Evolutionary conservation across 2,797 vertebrate species (phyloP), one percentile per base, ranked within the genome.

Genomic region (Anableps anableps): DNA sequence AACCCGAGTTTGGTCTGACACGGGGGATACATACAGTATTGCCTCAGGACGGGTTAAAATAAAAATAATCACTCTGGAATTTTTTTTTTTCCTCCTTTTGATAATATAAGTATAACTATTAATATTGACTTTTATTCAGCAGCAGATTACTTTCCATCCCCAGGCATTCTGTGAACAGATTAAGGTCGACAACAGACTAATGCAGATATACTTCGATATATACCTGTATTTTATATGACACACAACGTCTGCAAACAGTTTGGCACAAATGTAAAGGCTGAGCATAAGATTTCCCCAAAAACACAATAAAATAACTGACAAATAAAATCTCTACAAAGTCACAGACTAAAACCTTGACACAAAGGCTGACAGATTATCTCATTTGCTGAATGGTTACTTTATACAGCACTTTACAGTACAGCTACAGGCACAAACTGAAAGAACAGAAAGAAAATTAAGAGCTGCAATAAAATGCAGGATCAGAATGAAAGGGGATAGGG

Each of bases 211-310:
- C 83, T 85, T 79, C 68, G 72, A 88, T 88, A 85, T 88, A 90
- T 86, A 92, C 88, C 89, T 89, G 91, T 79, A 73, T 82, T 84
- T 81, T 85, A 78, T 84, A 85, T 82, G 89, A 94, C 92, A 91
- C 93, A 92, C 91, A 87, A 94, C 91, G 89, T 92, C 91, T 81
- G 94, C 94, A 92, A 93, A 95, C 91, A 90, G 91, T 95, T 96
- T 96, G 95, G 95, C 96, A 96, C 96, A 90, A 95, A 95, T 94
- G 91, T 93, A 95, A 95, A 96, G 93, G 93, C 93, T 93, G 92
- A 94, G 93, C 88, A 74, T 87, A 76, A 89, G 83, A 80, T 78
- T 83, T 72, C 83, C 76, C 89, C 88, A 86, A 83, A 83, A 91
- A 92, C 89, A 94, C 94, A 48, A 93, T 45, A 45, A 76, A 76